These are phyloP conservation scores for Macrotus californicus DNA, from an alignment of 2,113 vertebrate species.

Conservation along the genomic window DNA sequence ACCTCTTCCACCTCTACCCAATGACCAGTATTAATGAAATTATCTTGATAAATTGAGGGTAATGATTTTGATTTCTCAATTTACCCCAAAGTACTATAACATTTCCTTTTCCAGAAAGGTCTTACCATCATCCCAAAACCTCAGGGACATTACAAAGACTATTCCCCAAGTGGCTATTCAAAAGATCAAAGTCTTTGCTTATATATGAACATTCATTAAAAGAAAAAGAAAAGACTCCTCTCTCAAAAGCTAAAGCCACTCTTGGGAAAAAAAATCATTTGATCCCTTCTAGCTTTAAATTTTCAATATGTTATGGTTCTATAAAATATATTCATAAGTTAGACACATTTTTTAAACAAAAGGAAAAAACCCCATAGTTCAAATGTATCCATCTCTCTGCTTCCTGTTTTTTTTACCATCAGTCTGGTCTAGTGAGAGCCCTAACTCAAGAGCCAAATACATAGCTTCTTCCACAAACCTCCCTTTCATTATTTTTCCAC, in stretches of 20 bases:
- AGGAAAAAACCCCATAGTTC: neutral
- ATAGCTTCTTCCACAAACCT: neutral
- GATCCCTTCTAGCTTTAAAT: neutral
- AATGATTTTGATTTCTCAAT: conserved; percentile 38
- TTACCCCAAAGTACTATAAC: neutral
- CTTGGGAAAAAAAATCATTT: conserved; percentile 10
- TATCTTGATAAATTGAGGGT: conserved; percentile 29
- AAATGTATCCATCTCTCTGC: neutral
- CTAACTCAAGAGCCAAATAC: neutral
- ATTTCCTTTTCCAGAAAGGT: neutral
- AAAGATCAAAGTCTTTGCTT: conserved; percentile 39
- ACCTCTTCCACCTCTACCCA: neutral
- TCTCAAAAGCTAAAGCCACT: neutral
- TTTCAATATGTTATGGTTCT: conserved; percentile 7
- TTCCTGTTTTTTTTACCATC: neutral
- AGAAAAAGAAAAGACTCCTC: neutral
- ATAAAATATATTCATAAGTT: neutral
- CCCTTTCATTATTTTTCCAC: neutral
- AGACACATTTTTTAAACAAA: neutral
- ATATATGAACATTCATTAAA: conserved; percentile 4
- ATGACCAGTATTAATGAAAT: conserved; percentile 35
- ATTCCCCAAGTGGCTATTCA: neutral
- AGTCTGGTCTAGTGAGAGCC: neutral
- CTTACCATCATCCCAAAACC: conserved; percentile 35
- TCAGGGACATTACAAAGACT: neutral